Percentiles rank a stretch among this genome's conserved stretches.
phyloP scores from a whole-genome alignment of 2,113 vertebrate genomes.

The Ovibos moschatus region DNA sequence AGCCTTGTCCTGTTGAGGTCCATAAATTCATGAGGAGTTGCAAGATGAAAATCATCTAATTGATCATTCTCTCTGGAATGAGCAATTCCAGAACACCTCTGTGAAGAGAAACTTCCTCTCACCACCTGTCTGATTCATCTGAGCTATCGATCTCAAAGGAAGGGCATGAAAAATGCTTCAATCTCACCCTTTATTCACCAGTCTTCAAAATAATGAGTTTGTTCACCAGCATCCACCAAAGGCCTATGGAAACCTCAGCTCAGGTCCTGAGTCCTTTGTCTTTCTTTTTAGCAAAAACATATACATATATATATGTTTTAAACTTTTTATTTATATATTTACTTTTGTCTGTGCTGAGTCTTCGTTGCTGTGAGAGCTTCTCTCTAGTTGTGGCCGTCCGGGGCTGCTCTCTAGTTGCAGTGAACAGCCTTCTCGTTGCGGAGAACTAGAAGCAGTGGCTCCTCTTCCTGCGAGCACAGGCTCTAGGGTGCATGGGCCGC shows the following conservation, averaged over 20 bases:
- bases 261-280: background rate
- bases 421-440: fast-evolving
- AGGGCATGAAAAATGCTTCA: background rate
- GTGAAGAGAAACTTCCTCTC: background rate
- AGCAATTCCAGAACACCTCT: background rate
- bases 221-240: background rate
- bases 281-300: background rate
- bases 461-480: background rate
- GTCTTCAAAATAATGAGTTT: background rate
- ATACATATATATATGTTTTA: background rate
- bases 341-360: background rate
- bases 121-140: background rate
- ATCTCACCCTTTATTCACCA: background rate
- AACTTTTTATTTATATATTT: background rate
- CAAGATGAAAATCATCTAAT: background rate
- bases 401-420: background rate
- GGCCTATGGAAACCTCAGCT: background rate
- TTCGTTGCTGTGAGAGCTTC: background rate
- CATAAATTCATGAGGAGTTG: background rate
- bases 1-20: background rate
- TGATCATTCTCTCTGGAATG: background rate
- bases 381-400: background rate
- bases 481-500: background rate
- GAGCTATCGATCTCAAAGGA: background rate
- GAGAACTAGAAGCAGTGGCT: background rate